Evolutionary conservation across 2,113 vertebrate genomes (phyloP).

Genomic region (Cololabis saira): DNA sequence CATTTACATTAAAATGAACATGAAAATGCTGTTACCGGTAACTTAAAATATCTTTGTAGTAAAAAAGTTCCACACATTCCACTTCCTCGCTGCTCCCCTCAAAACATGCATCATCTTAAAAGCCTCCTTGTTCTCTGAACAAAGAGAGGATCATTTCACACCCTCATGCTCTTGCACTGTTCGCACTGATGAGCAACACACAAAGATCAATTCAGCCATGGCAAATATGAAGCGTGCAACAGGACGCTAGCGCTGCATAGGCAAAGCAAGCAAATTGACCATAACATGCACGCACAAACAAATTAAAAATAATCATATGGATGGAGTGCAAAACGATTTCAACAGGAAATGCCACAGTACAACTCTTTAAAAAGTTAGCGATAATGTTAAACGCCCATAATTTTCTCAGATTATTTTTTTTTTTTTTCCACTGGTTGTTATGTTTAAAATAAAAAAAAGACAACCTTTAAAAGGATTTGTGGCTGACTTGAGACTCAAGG

Average conservation of each 20-base stretch:
- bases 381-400: slow-evolving; percentile 29
- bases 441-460: not conserved
- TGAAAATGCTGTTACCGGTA: slow-evolving; percentile 11
- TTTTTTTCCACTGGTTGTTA: slow-evolving; percentile 3
- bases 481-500: slow-evolving; percentile 1
- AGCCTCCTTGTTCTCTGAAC: slow-evolving; percentile 18
- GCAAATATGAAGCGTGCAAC: slow-evolving; percentile 36
- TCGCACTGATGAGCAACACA: no score
- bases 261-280: not conserved
- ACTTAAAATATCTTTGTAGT: not conserved
- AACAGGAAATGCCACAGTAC: slow-evolving; percentile 22
- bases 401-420: slow-evolving; percentile 11
- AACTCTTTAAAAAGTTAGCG: slow-evolving; percentile 10
- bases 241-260: not conserved
- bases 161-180: slow-evolving; percentile 34
- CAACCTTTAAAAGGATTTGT: not conserved
- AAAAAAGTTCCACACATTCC: slow-evolving; percentile 60
- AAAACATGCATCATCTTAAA: slow-evolving; percentile 61
- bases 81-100: slow-evolving; percentile 59
- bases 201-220: slow-evolving; percentile 32
- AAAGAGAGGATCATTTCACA: slow-evolving; percentile 19
- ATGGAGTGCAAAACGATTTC: slow-evolving; percentile 24
- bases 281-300: slow-evolving; percentile 12
- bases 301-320: slow-evolving; percentile 27
- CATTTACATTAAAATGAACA: slow-evolving; percentile 1